phyloP scores from a whole-genome alignment of 1,140 invertebrate genomes.

The Philotrypesis tridentata region DNA sequence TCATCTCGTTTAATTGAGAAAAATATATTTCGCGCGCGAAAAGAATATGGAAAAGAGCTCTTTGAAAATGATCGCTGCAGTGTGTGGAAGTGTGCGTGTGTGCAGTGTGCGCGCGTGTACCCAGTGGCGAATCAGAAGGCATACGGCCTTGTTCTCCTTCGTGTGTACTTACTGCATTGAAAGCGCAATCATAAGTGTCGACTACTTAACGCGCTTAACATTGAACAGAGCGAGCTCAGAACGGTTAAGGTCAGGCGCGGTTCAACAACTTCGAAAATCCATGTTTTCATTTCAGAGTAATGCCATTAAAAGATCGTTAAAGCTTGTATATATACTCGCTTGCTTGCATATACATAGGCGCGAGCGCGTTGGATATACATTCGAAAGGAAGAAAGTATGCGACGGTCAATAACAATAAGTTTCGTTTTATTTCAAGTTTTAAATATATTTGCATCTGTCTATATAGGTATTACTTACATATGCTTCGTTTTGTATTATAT shows the following conservation, averaged over 20 bases:
- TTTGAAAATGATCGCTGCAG: slow-evolving; percentile 9
- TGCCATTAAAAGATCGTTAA: slow-evolving; percentile 19
- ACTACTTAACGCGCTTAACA: slow-evolving; percentile 27
- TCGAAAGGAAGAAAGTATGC: background rate
- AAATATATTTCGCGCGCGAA: background rate
- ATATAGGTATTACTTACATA: background rate
- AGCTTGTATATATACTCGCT: background rate
- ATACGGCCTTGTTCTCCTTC: slow-evolving; percentile 24
- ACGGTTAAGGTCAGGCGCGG: background rate
- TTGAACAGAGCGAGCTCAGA: slow-evolving; percentile 1
- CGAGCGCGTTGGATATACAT: too few species aligned
- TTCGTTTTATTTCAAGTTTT: background rate
- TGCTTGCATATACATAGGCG: too few species aligned
- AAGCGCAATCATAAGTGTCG: slow-evolving; percentile 1
- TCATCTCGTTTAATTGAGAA: background rate
- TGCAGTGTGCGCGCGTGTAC: too few species aligned
- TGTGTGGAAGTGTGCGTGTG: too few species aligned
- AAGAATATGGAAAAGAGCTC: background rate
- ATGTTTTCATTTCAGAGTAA: background rate
- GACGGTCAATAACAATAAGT: background rate
- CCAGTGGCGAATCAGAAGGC: too few species aligned
- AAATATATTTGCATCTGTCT: background rate
- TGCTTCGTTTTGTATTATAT: background rate
- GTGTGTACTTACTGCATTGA: background rate
- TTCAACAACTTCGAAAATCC: background rate